Conservation (phyloP, 2,888 invertebrate species). For the Steinernema hermaphroditum region DNA sequence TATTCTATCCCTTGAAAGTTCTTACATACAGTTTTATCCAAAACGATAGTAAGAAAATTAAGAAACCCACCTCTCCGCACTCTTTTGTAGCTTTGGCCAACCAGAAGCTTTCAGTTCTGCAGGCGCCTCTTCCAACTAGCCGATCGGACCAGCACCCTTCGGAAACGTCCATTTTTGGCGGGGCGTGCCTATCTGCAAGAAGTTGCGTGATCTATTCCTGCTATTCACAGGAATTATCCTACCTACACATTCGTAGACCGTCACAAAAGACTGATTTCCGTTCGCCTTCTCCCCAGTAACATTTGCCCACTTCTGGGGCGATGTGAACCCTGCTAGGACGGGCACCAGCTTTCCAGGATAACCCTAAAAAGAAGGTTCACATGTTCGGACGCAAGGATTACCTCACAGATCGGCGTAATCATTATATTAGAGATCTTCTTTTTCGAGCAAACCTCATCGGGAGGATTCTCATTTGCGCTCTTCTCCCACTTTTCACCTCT, state of each 20-base stretch:
- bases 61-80: background rate
- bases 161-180: background rate
- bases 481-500: background rate
- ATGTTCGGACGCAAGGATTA: background rate
- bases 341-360: background rate
- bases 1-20: too few relatives aligned
- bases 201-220: background rate
- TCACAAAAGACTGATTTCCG: background rate
- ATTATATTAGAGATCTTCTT: background rate
- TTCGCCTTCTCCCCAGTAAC: background rate
- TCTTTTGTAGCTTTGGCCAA: background rate
- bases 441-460: background rate
- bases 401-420: background rate
- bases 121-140: background rate
- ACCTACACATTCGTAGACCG: constrained; percentile 17
- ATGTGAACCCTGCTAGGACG: background rate
- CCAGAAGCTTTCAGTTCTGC: background rate
- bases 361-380: background rate
- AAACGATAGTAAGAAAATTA: too few relatives aligned
- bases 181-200: background rate
- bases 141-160: constrained; percentile 1
- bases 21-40: too few relatives aligned
- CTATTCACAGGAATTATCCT: too few relatives aligned
- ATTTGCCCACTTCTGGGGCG: background rate
- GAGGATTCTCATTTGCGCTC: background rate